These are phyloP conservation scores for Phylloscopus whistleri DNA, from an alignment of 2,113 vertebrate species.

Conservation along the genomic window DNA sequence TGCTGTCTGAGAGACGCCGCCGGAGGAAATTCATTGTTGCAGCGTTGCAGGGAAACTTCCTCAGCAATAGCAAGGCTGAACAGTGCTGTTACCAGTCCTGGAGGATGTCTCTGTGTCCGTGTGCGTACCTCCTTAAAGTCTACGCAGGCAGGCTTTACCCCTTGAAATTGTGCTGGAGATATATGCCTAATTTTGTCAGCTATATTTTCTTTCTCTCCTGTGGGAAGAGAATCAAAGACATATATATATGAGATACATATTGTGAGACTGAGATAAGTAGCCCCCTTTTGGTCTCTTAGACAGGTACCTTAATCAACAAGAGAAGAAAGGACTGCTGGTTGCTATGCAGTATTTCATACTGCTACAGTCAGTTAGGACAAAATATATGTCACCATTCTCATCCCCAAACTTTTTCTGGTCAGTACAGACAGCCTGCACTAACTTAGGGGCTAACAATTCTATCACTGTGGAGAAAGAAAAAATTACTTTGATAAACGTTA, in stretches of 20 bases:
- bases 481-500: neutral
- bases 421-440: neutral
- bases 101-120: fast-evolving
- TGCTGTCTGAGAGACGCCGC: constrained; percentile 94
- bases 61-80: neutral
- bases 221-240: neutral
- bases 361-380: neutral
- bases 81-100: neutral
- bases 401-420: neutral
- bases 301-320: neutral
- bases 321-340: neutral
- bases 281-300: neutral
- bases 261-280: neutral
- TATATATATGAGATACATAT: neutral
- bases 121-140: neutral
- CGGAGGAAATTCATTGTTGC: constrained; percentile 92
- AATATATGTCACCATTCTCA: neutral
- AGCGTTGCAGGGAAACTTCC: neutral
- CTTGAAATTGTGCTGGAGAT: neutral
- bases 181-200: neutral
- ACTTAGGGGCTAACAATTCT: neutral
- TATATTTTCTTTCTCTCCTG: neutral
- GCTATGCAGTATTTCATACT: neutral
- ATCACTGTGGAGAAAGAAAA: neutral
- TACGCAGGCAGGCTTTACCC: neutral